Base-by-base conservation (phyloP, 2,797 vertebrate species). In the Pangasius djambal region DNA sequence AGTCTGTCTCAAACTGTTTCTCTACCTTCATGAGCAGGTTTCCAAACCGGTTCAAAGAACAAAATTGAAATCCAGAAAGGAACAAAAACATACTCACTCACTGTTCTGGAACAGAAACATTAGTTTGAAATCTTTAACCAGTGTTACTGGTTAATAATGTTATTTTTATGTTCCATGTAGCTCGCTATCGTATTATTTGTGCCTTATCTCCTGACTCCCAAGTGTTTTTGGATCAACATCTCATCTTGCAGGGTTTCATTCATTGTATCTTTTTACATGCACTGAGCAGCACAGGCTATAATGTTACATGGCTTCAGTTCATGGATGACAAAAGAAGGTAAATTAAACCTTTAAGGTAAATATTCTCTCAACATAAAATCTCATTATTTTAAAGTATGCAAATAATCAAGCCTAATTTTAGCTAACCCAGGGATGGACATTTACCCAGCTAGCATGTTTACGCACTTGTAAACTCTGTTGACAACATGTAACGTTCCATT, bases 351-450 rank as follows among this genome's bases (percentile, higher is more conserved):
- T 37, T 67, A 22, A 84, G 40, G 16, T 48, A 50, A 48, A 50
- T 22, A n/a, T 52, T 85, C 10, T 52, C 6, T 63, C 28, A 55
- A 70, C 10, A 37, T 55, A 25, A 70, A 67, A 20, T 0, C 48
- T 52, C 20, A 25, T 70, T 55, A 52, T 52, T 70, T 50, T 85
- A 85, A 85, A 13, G 48, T 50, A 67, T 52, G 63, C n/a, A 85
- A 85, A 85, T 34, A 85, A 69, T 69, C 37, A 63, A 28, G 22
- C 16, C 48, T 69, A 48, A 69, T 52, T 52, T 50, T 55, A 69
- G n/a, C 44, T 13, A 50, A 48, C 37, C 16, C 28, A 52, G n/a
- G 28, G 48, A 69, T 52, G 25, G 37, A n/a, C 57, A 48, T 48
- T 63, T 44, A 28, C 40, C 55, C 55, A 82, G 79, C 31, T 81